Evolutionary conservation across 2,888 invertebrate genomes (phyloP).

Genomic region (Mythimna albipuncta): DNA sequence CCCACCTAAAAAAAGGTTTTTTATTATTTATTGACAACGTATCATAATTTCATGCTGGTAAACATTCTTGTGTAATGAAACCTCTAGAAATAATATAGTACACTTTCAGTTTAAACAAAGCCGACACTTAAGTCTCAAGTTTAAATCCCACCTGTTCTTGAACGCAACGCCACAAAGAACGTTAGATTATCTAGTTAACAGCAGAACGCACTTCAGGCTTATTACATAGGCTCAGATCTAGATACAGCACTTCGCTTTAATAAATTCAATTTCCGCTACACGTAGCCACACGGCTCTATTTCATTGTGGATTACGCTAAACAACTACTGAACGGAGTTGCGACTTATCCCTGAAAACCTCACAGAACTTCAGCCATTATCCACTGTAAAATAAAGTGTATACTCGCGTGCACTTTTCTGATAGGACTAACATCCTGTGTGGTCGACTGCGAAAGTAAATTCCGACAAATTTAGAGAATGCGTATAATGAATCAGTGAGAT

Average conservation of each 20-base stretch:
- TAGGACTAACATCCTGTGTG: conserved; percentile 51
- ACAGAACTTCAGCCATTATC: conserved; percentile 33
- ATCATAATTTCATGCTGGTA: not conserved
- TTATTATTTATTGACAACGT: not conserved
- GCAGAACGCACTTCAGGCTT: conserved; percentile 52
- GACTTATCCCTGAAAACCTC: conserved; percentile 41
- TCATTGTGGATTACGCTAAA: conserved; percentile 70
- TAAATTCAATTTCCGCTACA: conserved; percentile 74
- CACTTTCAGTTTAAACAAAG: conserved; percentile 7
- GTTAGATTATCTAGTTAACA: conserved; percentile 49
- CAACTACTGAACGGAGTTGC: conserved; percentile 62
- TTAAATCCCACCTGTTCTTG: conserved; percentile 36
- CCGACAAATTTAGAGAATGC: conserved; percentile 64
- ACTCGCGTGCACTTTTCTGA: conserved; percentile 25
- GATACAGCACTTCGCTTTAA: conserved; percentile 63
- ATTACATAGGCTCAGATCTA: conserved; percentile 54
- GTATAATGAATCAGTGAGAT: conserved; percentile 63
- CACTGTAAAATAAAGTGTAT: not conserved
- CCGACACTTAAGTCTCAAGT: not conserved
- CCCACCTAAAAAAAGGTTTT: no score
- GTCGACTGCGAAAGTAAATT: conserved; percentile 63
- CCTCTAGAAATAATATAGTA: not conserved
- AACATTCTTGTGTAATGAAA: not conserved
- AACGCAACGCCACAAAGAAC: conserved; percentile 15
- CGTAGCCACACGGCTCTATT: conserved; percentile 66